phyloP scores from a whole-genome alignment of 2,888 invertebrate species.

The Frankliniella fusca region DNA sequence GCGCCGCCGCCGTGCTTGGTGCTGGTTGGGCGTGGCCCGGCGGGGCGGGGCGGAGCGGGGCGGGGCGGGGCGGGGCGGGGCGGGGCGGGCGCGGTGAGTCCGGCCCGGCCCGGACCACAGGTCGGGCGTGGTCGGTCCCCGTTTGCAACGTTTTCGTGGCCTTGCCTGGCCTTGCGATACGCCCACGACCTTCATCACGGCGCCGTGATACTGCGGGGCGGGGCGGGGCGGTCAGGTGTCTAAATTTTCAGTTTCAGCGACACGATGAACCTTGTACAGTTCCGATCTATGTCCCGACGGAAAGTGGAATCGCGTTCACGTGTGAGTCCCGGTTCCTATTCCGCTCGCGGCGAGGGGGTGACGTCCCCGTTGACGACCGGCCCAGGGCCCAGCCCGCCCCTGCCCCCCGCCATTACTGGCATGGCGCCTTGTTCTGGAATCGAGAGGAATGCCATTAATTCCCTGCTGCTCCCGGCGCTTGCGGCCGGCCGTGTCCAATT shows the following conservation, averaged over 20 bases:
- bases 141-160: not conserved
- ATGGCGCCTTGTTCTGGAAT: no score
- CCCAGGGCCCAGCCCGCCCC: not conserved
- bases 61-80: constrained; percentile 2
- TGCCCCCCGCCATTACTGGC: no score
- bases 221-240: not conserved
- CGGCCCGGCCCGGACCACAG: not conserved
- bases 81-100: not conserved
- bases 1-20: no score
- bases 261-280: not conserved
- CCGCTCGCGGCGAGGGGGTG: not conserved
- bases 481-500: no score
- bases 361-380: not conserved
- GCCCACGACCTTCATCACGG: constrained; percentile 6
- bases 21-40: not conserved
- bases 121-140: not conserved
- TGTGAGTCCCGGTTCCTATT: no score
- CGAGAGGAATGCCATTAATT: no score
- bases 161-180: constrained; percentile 1
- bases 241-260: no score
- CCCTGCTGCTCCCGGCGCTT: no score
- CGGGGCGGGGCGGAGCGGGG: not conserved
- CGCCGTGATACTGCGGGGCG: not conserved
- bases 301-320: no score
- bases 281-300: no score